Evolutionary conservation across 2,113 vertebrate genomes (phyloP).

Genomic region (Podocnemis expansa): DNA sequence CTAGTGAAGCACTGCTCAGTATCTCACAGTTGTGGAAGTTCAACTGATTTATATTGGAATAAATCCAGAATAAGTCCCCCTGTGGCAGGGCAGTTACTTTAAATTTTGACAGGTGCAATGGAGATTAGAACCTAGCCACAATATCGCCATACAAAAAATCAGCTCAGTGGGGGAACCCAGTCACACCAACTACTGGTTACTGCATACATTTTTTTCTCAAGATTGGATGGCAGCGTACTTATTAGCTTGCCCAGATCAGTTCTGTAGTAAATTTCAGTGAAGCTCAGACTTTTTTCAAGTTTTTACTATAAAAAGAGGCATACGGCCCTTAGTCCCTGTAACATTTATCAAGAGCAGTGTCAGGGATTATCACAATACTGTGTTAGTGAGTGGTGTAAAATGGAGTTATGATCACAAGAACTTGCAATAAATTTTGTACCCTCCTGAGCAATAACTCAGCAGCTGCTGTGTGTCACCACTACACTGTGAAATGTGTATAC

Average conservation of each 20-base stretch:
- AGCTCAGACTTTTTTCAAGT: not conserved
- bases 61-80: not conserved
- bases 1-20: not conserved
- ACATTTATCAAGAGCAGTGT: not conserved
- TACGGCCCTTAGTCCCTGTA: not conserved
- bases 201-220: not conserved
- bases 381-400: conserved; percentile 5
- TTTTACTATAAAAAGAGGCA: not conserved
- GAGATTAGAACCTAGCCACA: not conserved
- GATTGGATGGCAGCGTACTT: not conserved
- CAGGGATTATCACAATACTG: conserved; percentile 12
- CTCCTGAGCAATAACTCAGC: not conserved
- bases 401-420: conserved; percentile 10
- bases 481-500: not conserved
- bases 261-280: not conserved
- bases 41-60: no score
- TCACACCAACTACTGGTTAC: not conserved
- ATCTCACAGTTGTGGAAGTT: not conserved
- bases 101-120: not conserved
- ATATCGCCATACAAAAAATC: not conserved
- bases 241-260: not conserved
- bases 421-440: not conserved
- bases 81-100: not conserved
- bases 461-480: not conserved
- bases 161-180: not conserved